Evolutionary conservation across 2,888 invertebrate genomes (phyloP), one percentile per base, ranked within the genome.

Genomic region (Scotopteryx bipunctaria): DNA sequence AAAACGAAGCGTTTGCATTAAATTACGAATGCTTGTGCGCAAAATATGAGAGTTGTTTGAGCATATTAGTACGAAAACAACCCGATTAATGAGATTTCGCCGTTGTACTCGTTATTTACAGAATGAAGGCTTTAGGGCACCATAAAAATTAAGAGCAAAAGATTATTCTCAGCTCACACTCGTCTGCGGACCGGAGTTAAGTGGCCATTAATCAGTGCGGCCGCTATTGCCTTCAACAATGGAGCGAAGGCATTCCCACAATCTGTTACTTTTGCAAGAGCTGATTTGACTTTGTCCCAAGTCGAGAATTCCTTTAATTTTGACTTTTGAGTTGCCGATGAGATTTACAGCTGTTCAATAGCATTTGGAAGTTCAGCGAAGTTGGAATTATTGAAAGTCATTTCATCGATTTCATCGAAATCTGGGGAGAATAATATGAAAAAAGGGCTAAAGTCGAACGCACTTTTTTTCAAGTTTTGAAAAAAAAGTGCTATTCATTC

Each of bases 201-300:
- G 73, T 67, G 63, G 53, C 64, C 48, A 76, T 79, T 74, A 79
- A 76, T 79, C 73, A 45, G 44, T 50, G 55, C 50, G 44, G 60
- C 53, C 51, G 43, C 31, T 53, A 61, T 50, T 45, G 37, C 52
- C 55, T 43, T 54, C 55, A 53, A 56, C 57, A 62, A 61, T 64
- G 56, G 51, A 38, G 58, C 57, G 61, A 62, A 38, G 55, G 54
- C 49, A 43, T 50, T 43, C 42, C 29, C 43, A 55, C 48, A 54
- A 61, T 66, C 57, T 57, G 63, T 59, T 69, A 67, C 64, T 65
- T 63, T 60, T 55, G 51, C 57, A 56, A 59, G 57, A 62, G 54
- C 43, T 58, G 52, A 41, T 58, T 60, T 40, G 42, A 47, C 29
- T 54, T 64, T 61, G 59, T 47, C 48, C 40, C 58, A 29, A 61